Evolutionary conservation across 2,888 invertebrate genomes (phyloP).

Genomic region (Synanthedon formicaeformis): DNA sequence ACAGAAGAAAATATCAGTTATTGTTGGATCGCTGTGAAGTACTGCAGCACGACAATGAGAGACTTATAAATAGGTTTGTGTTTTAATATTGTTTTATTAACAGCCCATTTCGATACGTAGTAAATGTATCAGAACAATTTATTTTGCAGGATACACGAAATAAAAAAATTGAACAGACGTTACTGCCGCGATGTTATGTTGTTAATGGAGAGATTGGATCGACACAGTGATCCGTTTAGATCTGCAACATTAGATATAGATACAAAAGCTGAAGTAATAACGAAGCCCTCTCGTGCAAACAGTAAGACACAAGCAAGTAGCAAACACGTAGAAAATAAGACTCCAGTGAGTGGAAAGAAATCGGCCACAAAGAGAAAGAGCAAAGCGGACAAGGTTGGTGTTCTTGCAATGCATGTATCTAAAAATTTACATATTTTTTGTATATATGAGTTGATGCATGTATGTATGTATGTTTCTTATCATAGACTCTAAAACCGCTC

Average conservation of each 20-base stretch:
- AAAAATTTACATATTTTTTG: too few relatives aligned
- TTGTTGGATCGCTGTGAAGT: conserved; percentile 80
- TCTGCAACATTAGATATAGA: conserved; percentile 72
- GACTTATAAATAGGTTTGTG: conserved; percentile 74
- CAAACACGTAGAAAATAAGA: conserved; percentile 47
- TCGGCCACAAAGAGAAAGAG: conserved; percentile 70
- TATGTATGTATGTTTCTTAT: too few relatives aligned
- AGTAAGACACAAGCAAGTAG: conserved; percentile 29
- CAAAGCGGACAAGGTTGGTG: conserved; percentile 68
- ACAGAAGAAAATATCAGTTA: conserved; percentile 80
- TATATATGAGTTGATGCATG: too few relatives aligned
- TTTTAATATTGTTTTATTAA: conserved; percentile 13
- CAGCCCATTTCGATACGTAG: neutral
- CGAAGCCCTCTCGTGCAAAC: conserved; percentile 25
- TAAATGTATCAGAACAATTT: conserved; percentile 13
- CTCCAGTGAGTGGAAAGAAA: conserved; percentile 37
- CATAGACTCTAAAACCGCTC: too few relatives aligned
- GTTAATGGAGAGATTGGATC: conserved; percentile 76
- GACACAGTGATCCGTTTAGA: conserved; percentile 78
- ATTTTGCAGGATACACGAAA: conserved; percentile 74
- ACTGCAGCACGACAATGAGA: conserved; percentile 82
- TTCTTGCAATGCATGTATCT: too few relatives aligned
- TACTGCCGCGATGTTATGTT: conserved; percentile 77
- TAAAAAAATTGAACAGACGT: conserved; percentile 76
- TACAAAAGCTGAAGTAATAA: conserved; percentile 40